Evolutionary conservation across 2,797 vertebrate genomes (phyloP).

Genomic region (Knipowitschia caucasica): DNA sequence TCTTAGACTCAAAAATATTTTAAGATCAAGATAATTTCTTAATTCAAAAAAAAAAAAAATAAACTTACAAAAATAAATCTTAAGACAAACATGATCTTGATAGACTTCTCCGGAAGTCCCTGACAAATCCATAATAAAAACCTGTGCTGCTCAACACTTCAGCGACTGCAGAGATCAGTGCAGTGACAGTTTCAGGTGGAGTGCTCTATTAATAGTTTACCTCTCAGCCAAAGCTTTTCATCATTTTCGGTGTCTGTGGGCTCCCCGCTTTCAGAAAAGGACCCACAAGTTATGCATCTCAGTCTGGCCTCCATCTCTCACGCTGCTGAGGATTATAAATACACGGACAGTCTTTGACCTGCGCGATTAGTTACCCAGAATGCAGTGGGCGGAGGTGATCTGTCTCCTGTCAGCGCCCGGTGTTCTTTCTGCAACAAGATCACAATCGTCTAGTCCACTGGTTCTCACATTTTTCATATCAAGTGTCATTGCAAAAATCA

Average conservation of each 20-base stretch:
- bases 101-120: neutral
- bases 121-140: neutral
- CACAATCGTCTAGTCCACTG: constrained; percentile 10
- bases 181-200: constrained; percentile 83
- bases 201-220: constrained; percentile 84
- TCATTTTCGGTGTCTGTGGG: constrained; percentile 78
- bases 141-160: neutral
- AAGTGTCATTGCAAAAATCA: neutral
- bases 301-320: constrained; percentile 80
- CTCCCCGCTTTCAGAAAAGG: constrained; percentile 72
- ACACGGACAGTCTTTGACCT: constrained; percentile 74
- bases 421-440: constrained; percentile 54
- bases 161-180: constrained; percentile 62
- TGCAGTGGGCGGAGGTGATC: constrained; percentile 66
- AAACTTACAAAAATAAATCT: neutral
- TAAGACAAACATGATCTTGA: neutral
- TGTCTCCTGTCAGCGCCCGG: constrained; percentile 63
- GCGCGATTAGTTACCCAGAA: constrained; percentile 76
- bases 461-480: neutral
- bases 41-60: too few relatives aligned
- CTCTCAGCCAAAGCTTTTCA: constrained; percentile 78
- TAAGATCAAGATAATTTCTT: too few relatives aligned
- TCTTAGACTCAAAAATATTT: too few relatives aligned
- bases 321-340: constrained; percentile 75
- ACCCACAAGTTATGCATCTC: constrained; percentile 72